Evolutionary conservation across 1,140 invertebrate genomes (phyloP).

Genomic region (Drosophila rhopaloa): DNA sequence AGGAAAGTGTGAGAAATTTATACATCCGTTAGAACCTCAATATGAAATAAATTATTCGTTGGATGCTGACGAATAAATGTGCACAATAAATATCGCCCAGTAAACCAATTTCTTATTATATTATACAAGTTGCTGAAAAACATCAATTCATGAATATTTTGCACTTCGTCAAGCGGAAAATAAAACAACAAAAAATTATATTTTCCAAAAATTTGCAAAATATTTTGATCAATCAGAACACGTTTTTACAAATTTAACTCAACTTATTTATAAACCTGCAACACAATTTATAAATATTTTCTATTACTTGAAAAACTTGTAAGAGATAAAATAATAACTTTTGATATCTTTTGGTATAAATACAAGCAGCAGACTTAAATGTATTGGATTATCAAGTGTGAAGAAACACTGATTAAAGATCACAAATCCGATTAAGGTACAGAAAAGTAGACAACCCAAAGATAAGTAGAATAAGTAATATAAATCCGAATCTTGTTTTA

Average conservation of each 20-base stretch:
- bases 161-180: neutral
- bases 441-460: neutral
- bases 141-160: neutral
- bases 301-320: too few species aligned
- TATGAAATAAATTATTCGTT: constrained; percentile 1
- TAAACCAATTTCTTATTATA: neutral
- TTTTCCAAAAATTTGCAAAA: neutral
- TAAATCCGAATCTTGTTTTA: constrained; percentile 5
- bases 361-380: neutral
- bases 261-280: too few species aligned
- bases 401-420: neutral
- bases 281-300: too few species aligned
- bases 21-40: neutral
- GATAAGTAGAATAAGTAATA: neutral
- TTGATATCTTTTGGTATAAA: too few species aligned
- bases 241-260: too few species aligned
- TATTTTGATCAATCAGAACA: too few species aligned
- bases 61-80: neutral
- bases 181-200: neutral
- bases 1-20: constrained; percentile 5
- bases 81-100: too few species aligned
- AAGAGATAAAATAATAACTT: too few species aligned
- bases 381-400: neutral
- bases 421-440: neutral
- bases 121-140: too few species aligned